Base-by-base conservation (phyloP, 2,888 invertebrate genomes). In the Pachycephus smyrnensis region DNA sequence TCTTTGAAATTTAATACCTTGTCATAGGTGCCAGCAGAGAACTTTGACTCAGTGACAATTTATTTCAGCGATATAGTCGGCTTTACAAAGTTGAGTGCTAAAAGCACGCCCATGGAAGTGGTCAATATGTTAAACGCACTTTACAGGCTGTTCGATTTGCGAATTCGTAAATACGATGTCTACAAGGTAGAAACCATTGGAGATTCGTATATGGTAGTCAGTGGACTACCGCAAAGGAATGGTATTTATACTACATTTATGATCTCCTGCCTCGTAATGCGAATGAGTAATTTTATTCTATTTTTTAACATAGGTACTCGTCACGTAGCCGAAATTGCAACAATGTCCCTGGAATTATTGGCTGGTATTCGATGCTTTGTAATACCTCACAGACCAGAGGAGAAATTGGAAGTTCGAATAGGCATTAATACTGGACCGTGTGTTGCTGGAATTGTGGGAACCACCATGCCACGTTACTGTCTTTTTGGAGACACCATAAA, bases 21-120 rank as follows among this genome's bases (percentile, higher is more conserved):
- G n/a, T 76, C 78, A 4, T 79, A 90, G 31, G 95, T 95, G 0
- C 93, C 93, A 0, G 95, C 95, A 0, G 95, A 95, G 87, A 93
- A 93, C 1, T 95, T 94, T 85, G 94, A 94, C 77, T 93, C 94
- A 0, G 95, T 95, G 74, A 95, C 95, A 1, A 94, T 95, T 80
- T 95, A 94, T 92, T 95, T 95, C 91, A 94, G 95, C 80, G 95
- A 95, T 82, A 95, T 95, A 80, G 95, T 95, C 37, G 95, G 95
- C 4, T 95, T 95, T 88, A 95, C 95, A 4, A 92, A 92, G 74
- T 93, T 95, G 80, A 94, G 95, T 0, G 94, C 94, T 0, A 92
- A 89, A 78, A 94, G 94, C 85, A 94, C 94, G 0, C 95, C 95
- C 0, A 94, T 95, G 93, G 93, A 95, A 89, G 93, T 94, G 78